Percentiles rank a stretch among this genome's conserved stretches.
These are phyloP conservation scores for Apocheima hispidaria DNA, from an alignment of 2,888 invertebrate genomes.

Conservation along the genomic window DNA sequence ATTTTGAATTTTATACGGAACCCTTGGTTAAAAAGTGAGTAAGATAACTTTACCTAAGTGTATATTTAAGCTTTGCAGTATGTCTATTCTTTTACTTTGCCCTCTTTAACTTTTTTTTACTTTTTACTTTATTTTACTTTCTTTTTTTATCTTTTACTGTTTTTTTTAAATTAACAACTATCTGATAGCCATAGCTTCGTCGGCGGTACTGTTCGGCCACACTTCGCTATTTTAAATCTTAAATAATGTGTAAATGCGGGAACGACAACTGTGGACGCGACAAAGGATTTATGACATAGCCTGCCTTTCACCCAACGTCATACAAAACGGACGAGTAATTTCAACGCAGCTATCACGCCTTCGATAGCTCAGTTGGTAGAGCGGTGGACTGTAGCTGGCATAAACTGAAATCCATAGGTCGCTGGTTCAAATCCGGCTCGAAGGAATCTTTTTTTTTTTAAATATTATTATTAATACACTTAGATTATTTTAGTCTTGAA, in stretches of 20 bases:
- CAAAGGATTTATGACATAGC: not conserved
- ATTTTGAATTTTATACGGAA: constrained; percentile 48
- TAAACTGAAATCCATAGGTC: constrained; percentile 75
- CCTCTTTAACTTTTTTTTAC: no score
- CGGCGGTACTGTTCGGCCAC: no score
- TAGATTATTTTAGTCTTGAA: not conserved
- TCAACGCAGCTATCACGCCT: constrained; percentile 52
- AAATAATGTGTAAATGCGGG: no score
- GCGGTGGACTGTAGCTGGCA: constrained; percentile 82
- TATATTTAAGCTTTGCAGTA: not conserved
- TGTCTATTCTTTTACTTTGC: no score
- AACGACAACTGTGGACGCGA: no score
- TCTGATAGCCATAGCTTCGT: no score
- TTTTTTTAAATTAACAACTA: no score
- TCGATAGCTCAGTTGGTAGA: constrained; percentile 87
- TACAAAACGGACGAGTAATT: not conserved
- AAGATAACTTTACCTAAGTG: not conserved
- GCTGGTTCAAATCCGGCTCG: constrained; percentile 87
- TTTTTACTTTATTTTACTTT: no score
- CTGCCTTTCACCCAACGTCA: not conserved
- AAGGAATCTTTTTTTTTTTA: constrained; percentile 64
- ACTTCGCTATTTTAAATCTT: no score
- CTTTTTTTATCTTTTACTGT: no score
- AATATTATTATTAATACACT: not conserved
- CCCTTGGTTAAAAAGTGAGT: constrained; percentile 51